Percentiles rank a stretch among this genome's conserved stretches.
These are phyloP conservation scores for Nematopogon swammerdamellus DNA, from an alignment of 2,888 invertebrate genomes.

Conservation along the genomic window DNA sequence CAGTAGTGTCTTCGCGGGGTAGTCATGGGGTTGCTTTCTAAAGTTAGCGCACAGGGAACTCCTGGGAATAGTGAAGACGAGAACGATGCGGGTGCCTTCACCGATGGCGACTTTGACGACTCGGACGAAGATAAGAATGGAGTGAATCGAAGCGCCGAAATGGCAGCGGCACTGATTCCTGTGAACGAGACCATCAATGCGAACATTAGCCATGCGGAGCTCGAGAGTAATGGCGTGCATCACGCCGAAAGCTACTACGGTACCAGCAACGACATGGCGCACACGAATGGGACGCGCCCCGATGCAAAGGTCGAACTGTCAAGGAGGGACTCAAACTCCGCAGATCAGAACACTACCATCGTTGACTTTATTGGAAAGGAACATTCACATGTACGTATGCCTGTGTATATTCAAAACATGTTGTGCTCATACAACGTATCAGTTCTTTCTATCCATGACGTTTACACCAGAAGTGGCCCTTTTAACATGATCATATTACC, in stretches of 20 bases:
- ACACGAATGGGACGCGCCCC: neutral
- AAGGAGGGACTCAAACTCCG: slow-evolving; percentile 12
- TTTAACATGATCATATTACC: too few species aligned
- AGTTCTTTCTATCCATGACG: neutral
- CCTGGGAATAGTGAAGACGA: slow-evolving; percentile 43
- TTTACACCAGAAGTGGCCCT: too few species aligned
- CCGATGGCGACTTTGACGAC: slow-evolving; percentile 45
- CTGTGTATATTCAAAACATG: too few species aligned
- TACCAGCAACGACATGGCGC: neutral
- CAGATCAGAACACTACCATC: slow-evolving; percentile 42
- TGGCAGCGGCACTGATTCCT: slow-evolving; percentile 20
- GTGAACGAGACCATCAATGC: slow-evolving; percentile 36
- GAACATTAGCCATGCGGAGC: slow-evolving; percentile 16
- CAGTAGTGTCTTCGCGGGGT: too few species aligned
- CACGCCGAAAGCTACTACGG: slow-evolving; percentile 15
- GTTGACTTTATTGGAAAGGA: slow-evolving; percentile 53
- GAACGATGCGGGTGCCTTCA: slow-evolving; percentile 43
- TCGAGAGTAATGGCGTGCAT: slow-evolving; percentile 10
- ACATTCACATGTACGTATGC: slow-evolving; percentile 51
- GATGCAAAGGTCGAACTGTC: neutral
- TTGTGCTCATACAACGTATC: neutral
- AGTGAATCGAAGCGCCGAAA: slow-evolving; percentile 20
- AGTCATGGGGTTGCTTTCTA: slow-evolving; percentile 33
- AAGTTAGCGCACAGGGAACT: slow-evolving; percentile 21
- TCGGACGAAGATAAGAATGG: slow-evolving; percentile 32